These are phyloP conservation scores for Palythoa caribaeorum DNA, from an alignment of 92 coral and sea anemone genomes.

Conservation along the genomic window DNA sequence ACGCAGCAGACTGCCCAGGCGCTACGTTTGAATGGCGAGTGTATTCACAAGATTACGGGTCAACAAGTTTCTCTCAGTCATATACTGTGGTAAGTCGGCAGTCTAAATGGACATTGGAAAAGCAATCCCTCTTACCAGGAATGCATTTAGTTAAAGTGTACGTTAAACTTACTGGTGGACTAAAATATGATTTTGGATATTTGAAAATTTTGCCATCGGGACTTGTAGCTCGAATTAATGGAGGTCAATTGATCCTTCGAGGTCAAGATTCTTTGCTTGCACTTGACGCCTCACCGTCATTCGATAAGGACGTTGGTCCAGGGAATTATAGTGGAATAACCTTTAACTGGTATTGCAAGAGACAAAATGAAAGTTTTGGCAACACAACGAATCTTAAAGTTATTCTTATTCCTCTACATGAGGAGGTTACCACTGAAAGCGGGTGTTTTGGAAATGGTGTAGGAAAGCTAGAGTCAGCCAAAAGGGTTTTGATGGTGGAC, in stretches of 20 bases:
- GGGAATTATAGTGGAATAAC: slow-evolving; percentile 26
- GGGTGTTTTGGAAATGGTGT: slow-evolving; percentile 45
- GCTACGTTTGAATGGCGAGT: slow-evolving; percentile 15
- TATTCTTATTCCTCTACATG: slow-evolving; percentile 8
- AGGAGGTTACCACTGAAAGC: background rate
- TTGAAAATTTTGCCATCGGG: slow-evolving; percentile 17
- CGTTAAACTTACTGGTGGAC: background rate
- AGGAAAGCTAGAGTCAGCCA: background rate
- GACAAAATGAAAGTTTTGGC: slow-evolving; percentile 29
- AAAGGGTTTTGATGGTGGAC: slow-evolving; percentile 1
- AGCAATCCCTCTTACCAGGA: slow-evolving; percentile 14
- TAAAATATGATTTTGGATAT: slow-evolving; percentile 26
- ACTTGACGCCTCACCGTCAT: slow-evolving; percentile 26
- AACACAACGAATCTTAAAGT: background rate
- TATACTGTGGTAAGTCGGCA: slow-evolving; percentile 23
- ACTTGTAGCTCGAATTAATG: slow-evolving; percentile 30
- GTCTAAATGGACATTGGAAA: slow-evolving; percentile 3
- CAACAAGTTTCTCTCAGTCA: background rate
- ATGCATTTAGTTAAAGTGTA: slow-evolving; percentile 3
- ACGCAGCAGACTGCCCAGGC: background rate
- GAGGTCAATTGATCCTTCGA: slow-evolving; percentile 17
- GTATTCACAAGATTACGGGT: background rate
- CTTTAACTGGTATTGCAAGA: slow-evolving; percentile 35
- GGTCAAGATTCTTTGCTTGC: slow-evolving; percentile 4
- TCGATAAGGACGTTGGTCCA: slow-evolving; percentile 9